phyloP scores from a whole-genome alignment of 1,140 invertebrate species.

The Theocolax elegans region DNA sequence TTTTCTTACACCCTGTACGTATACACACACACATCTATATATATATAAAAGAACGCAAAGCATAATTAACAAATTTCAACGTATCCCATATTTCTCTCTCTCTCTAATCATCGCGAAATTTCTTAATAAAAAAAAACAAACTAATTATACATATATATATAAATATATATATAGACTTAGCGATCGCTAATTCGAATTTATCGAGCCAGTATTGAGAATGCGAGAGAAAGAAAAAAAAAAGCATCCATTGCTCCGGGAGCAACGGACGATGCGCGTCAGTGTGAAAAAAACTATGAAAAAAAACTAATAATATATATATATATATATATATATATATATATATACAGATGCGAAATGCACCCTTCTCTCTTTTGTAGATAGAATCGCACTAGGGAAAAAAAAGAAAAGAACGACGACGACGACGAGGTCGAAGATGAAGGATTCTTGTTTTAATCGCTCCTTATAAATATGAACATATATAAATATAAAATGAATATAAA shows the following conservation, averaged over 20 bases:
- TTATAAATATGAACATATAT: slow-evolving; percentile 65
- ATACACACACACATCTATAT: slow-evolving; percentile 4
- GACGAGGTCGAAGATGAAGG: background rate
- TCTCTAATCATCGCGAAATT: no score
- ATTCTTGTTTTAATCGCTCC: slow-evolving; percentile 40
- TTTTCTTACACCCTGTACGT: no score
- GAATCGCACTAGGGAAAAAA: slow-evolving; percentile 54
- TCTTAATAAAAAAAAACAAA: no score
- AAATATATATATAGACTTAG: slow-evolving; percentile 39
- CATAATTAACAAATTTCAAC: no score
- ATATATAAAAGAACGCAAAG: slow-evolving; percentile 1
- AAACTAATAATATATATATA: no score
- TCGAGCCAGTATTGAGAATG: slow-evolving; percentile 42
- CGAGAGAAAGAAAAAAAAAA: background rate
- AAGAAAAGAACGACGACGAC: no score
- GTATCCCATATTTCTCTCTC: no score
- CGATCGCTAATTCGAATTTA: slow-evolving; percentile 40
- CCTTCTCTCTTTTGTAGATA: slow-evolving; percentile 61
- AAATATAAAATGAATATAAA: slow-evolving; percentile 46
- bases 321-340: background rate
- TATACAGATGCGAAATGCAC: slow-evolving; percentile 1
- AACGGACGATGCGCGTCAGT: background rate
- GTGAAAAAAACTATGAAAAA: background rate
- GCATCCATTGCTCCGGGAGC: slow-evolving; percentile 26
- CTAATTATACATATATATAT: slow-evolving; percentile 35